Conservation (phyloP, 2,888 invertebrate genomes). For the Pomacea canaliculata region DNA sequence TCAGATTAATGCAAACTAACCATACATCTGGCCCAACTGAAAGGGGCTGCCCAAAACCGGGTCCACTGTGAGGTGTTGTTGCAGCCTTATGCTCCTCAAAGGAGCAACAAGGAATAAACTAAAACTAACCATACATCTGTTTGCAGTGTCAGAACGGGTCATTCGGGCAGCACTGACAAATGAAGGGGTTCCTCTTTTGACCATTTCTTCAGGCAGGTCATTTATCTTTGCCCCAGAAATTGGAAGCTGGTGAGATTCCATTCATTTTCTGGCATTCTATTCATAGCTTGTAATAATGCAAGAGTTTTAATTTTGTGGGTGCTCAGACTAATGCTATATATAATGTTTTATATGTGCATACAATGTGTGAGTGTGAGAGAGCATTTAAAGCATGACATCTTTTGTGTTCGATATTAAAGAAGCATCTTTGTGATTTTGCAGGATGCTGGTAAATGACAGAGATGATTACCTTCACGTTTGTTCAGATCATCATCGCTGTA, state of each 20-base stretch:
- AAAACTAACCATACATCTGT: too few relatives aligned
- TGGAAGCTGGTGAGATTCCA: conserved; percentile 72
- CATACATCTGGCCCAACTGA: too few relatives aligned
- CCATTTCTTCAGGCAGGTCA: conserved; percentile 87
- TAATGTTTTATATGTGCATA: neutral
- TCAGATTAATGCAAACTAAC: too few relatives aligned
- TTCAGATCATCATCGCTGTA: conserved; percentile 63
- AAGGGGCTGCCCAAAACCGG: too few relatives aligned
- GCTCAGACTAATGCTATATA: too few relatives aligned
- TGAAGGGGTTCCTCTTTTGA: conserved; percentile 84
- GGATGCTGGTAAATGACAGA: conserved; percentile 53
- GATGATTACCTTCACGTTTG: conserved; percentile 68
- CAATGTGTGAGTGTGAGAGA: neutral
- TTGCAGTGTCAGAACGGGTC: conserved; percentile 24
- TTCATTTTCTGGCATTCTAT: neutral
- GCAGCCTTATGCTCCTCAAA: too few relatives aligned
- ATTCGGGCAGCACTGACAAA: conserved; percentile 75
- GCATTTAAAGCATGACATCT: too few relatives aligned
- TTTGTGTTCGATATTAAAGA: too few relatives aligned
- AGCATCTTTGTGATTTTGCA: conserved; percentile 26
- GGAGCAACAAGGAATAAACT: too few relatives aligned
- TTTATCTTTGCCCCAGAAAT: conserved; percentile 86
- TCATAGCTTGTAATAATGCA: too few relatives aligned
- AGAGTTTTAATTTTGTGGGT: too few relatives aligned
- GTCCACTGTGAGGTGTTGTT: too few relatives aligned